Evolutionary conservation across 2,888 invertebrate genomes (phyloP).

Genomic region (Macaria notata): DNA sequence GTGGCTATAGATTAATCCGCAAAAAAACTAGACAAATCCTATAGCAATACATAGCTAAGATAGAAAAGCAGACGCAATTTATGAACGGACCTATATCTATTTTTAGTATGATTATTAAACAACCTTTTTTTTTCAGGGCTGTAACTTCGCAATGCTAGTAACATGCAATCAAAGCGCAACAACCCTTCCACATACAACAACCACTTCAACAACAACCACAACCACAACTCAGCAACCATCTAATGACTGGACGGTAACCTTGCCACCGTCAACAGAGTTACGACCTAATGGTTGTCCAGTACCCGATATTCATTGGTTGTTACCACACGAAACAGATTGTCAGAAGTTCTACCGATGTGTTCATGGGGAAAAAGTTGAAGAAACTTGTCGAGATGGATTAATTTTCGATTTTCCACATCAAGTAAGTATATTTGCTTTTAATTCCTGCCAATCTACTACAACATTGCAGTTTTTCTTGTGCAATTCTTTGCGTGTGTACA

Average conservation of each 20-base stretch:
- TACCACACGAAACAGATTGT: slow-evolving; percentile 55
- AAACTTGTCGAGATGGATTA: slow-evolving; percentile 41
- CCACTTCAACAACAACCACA: neutral
- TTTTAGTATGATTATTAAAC: neutral
- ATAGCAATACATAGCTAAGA: too few species aligned
- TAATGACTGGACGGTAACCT: neutral
- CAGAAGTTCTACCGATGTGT: slow-evolving; percentile 51
- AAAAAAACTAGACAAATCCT: too few species aligned
- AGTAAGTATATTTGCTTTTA: slow-evolving; percentile 29
- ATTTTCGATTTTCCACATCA: slow-evolving; percentile 47
- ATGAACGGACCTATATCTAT: too few species aligned
- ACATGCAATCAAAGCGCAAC: slow-evolving; percentile 12
- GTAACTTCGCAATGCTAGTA: slow-evolving; percentile 30
- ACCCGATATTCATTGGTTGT: slow-evolving; percentile 38
- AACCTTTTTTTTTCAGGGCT: slow-evolving; percentile 35
- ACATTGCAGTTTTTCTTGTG: too few species aligned
- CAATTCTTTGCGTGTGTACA: too few species aligned
- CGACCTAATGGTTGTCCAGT: slow-evolving; percentile 26
- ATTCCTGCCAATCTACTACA: too few species aligned
- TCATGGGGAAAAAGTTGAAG: slow-evolving; percentile 43
- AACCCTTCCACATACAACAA: slow-evolving; percentile 7
- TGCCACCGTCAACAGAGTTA: slow-evolving; percentile 7
- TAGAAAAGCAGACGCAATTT: too few species aligned
- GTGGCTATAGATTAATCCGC: too few species aligned
- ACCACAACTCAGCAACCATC: neutral